Evolutionary conservation across 2,888 invertebrate genomes (phyloP).

Genomic region (Laothoe populi): DNA sequence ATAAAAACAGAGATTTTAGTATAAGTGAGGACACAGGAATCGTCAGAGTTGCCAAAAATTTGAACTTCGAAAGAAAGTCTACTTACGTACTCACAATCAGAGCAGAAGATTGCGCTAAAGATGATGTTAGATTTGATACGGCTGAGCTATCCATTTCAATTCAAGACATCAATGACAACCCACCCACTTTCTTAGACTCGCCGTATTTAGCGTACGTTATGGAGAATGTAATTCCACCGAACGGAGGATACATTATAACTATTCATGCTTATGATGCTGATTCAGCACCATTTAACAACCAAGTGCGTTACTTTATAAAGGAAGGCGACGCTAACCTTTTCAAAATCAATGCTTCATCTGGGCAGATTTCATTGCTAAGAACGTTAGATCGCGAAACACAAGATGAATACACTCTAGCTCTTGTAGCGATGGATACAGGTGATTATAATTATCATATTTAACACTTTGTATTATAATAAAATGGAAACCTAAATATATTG

Average conservation of each 20-base stretch:
- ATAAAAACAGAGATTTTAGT: conserved; percentile 95
- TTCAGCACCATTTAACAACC: conserved; percentile 94
- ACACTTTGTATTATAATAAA: conserved; percentile 15
- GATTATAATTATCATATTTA: conserved; percentile 45
- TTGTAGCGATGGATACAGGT: conserved; percentile 98
- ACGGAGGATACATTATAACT: conserved; percentile 91
- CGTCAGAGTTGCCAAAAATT: conserved; percentile 95
- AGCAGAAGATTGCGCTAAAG: conserved; percentile 94
- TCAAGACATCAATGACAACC: conserved; percentile 96
- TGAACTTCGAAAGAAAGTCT: conserved; percentile 96
- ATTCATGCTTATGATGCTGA: conserved; percentile 96
- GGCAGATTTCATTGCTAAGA: conserved; percentile 93
- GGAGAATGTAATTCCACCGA: conserved; percentile 95
- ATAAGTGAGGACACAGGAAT: conserved; percentile 96
- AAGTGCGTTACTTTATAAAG: conserved; percentile 96
- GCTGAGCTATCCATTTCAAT: conserved; percentile 93
- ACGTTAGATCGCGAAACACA: conserved; percentile 94
- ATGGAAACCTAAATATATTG: background rate
- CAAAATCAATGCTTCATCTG: conserved; percentile 95
- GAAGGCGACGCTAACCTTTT: conserved; percentile 97
- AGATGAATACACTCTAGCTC: conserved; percentile 92
- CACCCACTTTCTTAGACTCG: conserved; percentile 96
- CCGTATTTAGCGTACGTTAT: conserved; percentile 96
- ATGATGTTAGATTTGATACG: conserved; percentile 89
- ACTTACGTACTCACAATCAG: conserved; percentile 93